Evolutionary conservation across 2,888 invertebrate genomes (phyloP).

Genomic region (Lobophora halterata): DNA sequence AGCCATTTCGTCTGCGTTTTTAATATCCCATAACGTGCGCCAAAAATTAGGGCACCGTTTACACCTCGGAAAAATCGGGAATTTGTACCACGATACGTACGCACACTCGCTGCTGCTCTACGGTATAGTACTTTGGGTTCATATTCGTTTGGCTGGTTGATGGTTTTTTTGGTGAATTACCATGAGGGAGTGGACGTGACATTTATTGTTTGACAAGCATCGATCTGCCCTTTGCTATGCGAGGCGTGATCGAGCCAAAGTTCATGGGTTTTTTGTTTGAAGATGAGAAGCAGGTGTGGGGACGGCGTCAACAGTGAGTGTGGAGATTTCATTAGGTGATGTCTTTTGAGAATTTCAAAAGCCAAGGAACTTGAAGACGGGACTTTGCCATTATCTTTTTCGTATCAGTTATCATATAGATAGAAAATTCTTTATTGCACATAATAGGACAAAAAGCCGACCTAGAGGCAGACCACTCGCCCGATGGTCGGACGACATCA

Average conservation of each 20-base stretch:
- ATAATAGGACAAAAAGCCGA: no score
- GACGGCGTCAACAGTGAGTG: slow-evolving; percentile 2
- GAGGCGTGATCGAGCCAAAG: slow-evolving; percentile 69
- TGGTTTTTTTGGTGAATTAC: slow-evolving; percentile 43
- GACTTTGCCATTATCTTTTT: no score
- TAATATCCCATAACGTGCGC: slow-evolving; percentile 63
- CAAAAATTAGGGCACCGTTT: slow-evolving; percentile 72
- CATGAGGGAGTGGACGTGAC: slow-evolving; percentile 79
- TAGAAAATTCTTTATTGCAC: no score
- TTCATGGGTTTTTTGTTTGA: slow-evolving; percentile 49
- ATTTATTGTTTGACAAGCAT: slow-evolving; percentile 81
- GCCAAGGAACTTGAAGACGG: no score
- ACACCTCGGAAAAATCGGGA: slow-evolving; percentile 75
- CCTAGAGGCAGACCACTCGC: no score
- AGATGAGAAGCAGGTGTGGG: slow-evolving; percentile 11
- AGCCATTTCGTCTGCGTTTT: slow-evolving; percentile 37
- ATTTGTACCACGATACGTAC: slow-evolving; percentile 30
- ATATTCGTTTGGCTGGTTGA: slow-evolving; percentile 23
- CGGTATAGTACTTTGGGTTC: slow-evolving; percentile 24
- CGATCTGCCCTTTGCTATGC: slow-evolving; percentile 78
- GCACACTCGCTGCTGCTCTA: slow-evolving; percentile 35
- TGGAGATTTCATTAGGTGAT: neutral
- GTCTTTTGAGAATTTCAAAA: neutral
- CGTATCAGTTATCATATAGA: no score
- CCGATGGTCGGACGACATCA: no score